phyloP scores from a whole-genome alignment of 1,140 invertebrate genomes.

The Drusus annulatus region DNA sequence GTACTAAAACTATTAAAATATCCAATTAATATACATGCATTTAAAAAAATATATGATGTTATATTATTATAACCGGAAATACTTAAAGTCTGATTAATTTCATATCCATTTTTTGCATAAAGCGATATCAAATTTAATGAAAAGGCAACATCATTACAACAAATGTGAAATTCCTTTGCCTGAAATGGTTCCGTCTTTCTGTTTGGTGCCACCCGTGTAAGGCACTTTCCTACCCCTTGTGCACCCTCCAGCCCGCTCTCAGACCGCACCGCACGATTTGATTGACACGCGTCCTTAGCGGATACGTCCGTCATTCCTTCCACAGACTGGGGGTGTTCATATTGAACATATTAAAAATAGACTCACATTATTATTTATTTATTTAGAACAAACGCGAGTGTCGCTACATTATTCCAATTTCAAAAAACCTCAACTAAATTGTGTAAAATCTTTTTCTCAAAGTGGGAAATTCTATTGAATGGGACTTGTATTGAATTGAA shows the following conservation, averaged over 20 bases:
- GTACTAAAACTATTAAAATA: too few species aligned
- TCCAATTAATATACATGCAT: too few species aligned
- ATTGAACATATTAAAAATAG: neutral
- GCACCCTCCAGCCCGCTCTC: neutral
- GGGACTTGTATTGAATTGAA: too few species aligned
- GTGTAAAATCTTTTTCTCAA: too few species aligned
- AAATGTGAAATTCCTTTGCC: neutral
- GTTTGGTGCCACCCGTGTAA: neutral
- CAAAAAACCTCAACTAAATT: too few species aligned
- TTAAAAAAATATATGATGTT: too few species aligned
- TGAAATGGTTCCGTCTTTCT: neutral
- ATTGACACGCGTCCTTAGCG: constrained; percentile 57
- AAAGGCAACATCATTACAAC: neutral
- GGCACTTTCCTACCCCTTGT: neutral
- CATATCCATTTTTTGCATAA: neutral
- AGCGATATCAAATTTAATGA: neutral
- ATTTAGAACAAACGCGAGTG: neutral
- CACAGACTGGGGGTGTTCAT: constrained; percentile 26
- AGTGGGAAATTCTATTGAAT: too few species aligned
- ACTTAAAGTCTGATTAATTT: constrained; percentile 1
- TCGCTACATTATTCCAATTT: too few species aligned
- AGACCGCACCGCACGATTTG: constrained; percentile 42
- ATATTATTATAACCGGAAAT: too few species aligned
- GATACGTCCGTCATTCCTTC: constrained; percentile 53
- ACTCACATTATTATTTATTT: neutral